Evolutionary conservation across 2,888 invertebrate genomes (phyloP), one percentile per base, ranked within the genome.

Genomic region (Lasioglossum figueresi): DNA sequence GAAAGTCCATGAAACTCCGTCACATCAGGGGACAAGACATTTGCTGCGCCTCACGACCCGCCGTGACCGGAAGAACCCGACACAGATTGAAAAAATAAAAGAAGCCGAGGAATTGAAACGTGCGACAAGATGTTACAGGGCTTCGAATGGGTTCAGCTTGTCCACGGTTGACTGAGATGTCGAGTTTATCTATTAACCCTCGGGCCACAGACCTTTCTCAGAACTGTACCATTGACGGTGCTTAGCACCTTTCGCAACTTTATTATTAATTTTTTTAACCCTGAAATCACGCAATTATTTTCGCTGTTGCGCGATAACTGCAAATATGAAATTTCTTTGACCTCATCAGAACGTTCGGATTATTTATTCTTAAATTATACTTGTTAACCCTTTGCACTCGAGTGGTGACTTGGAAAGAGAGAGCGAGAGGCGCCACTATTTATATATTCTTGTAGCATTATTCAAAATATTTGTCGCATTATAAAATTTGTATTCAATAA

Each of bases 1-100:
- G 88, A 74, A 84, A 87, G 84, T 89, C 89, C 86, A 86, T 82
- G 90, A 90, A 88, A 86, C 86, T 82, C 74, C 74, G 83, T 70
- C 74, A 40, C 83, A 59, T 80, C 83, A 71, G 40, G 70, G 70
- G 83, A 90, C 84, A 88, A 86, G 83, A 81, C 86, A 76, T 76
- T 78, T 66, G 40, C 71, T 27, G 72, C 31, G 77, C 34, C 45
- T 63, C 78, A 34, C 75, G 16, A 40, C 43, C 66, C 43, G 56
- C 40, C 52, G 27, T 40, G 27, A 48, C 37, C 40, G 45, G n/a
- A 34, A 70, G 75, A n/a, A 37, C 68, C 83, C 43, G 77, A 27
- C 83, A 19, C 12, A 27, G 48, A 63, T 8, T 23, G 56, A 31
- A 27, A 34, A 31, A n/a, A 71, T 63, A 27, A 43, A 27, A 27